Percentiles rank a stretch among this genome's conserved stretches.
Evolutionary conservation across 1,140 invertebrate genomes (phyloP).

Genomic region (Brachionus calyciflorus): DNA sequence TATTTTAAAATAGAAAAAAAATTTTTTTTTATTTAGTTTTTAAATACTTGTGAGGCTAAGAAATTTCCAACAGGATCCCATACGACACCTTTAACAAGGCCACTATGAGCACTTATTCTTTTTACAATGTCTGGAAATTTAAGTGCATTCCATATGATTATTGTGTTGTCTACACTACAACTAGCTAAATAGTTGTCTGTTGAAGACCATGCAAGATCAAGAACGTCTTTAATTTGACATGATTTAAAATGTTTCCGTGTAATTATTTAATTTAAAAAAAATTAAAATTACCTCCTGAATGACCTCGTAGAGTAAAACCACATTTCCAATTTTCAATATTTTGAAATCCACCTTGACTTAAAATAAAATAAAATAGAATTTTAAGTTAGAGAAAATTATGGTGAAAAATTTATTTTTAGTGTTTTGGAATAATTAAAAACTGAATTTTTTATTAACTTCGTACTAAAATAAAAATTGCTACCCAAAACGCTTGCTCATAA

Average conservation of each 20-base stretch:
- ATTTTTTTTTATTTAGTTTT: background rate
- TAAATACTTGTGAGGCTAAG: constrained; percentile 70
- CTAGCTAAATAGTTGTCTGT: constrained; percentile 86
- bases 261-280: constrained; percentile 15
- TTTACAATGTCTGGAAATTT: constrained; percentile 70
- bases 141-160: constrained; percentile 90
- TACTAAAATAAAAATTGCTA: too few relatives aligned
- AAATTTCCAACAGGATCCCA: constrained; percentile 98
- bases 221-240: constrained; percentile 67
- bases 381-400: background rate
- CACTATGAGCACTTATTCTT: constrained; percentile 69
- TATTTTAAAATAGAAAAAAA: constrained; percentile 34
- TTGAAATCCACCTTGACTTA: constrained; percentile 58
- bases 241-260: background rate
- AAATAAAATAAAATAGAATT: background rate
- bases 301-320: constrained; percentile 77
- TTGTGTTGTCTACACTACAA: constrained; percentile 89
- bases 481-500: too few relatives aligned
- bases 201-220: constrained; percentile 92
- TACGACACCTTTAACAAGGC: constrained; percentile 85
- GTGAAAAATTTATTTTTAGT: background rate
- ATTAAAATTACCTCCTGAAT: constrained; percentile 66
- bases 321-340: constrained; percentile 90
- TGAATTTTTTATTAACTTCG: too few relatives aligned
- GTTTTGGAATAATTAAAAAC: too few relatives aligned